Percentiles rank a stretch among this genome's conserved stretches.
These are phyloP conservation scores for Ancistrus triradiatus DNA, from an alignment of 2,113 vertebrate species.

Conservation along the genomic window DNA sequence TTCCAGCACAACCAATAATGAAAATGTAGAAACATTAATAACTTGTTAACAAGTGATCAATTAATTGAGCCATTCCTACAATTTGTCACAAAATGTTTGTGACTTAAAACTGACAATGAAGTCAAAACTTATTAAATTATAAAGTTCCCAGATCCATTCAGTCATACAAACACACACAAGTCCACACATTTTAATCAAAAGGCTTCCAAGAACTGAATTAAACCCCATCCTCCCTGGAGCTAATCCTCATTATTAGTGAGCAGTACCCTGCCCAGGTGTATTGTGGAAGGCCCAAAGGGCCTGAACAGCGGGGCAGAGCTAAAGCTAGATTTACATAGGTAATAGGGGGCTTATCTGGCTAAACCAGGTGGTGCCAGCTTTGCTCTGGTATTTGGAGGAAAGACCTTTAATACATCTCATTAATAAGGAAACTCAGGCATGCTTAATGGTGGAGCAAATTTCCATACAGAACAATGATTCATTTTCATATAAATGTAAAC, in stretches of 20 bases:
- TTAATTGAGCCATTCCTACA: too few species aligned
- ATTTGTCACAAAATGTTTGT: too few species aligned
- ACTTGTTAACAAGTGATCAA: too few species aligned
- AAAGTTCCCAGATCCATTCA: too few species aligned
- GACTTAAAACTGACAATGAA: too few species aligned
- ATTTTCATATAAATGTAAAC: slow-evolving; percentile 49
- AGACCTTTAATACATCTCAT: slow-evolving; percentile 36
- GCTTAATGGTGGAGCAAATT: slow-evolving; percentile 45
- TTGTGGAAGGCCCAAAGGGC: slow-evolving; percentile 33
- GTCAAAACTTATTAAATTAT: too few species aligned
- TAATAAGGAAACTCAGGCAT: slow-evolving; percentile 40
- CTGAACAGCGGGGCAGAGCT: slow-evolving; percentile 28
- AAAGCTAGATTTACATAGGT: slow-evolving; percentile 33
- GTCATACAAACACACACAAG: too few species aligned
- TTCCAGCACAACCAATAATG: too few species aligned
- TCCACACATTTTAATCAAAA: slow-evolving; percentile 3
- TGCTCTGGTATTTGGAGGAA: slow-evolving; percentile 10
- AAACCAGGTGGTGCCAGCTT: slow-evolving; percentile 23
- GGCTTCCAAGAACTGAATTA: background rate
- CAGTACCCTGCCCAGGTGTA: slow-evolving; percentile 24
- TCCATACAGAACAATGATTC: slow-evolving; percentile 43
- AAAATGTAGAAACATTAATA: too few species aligned
- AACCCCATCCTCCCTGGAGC: slow-evolving; percentile 2
- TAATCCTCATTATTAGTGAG: slow-evolving; percentile 19
- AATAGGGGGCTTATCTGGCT: slow-evolving; percentile 37